Evolutionary conservation across 2,113 vertebrate genomes (phyloP), one percentile per base, ranked within the genome.

Genomic region (Xerus inauris): DNA sequence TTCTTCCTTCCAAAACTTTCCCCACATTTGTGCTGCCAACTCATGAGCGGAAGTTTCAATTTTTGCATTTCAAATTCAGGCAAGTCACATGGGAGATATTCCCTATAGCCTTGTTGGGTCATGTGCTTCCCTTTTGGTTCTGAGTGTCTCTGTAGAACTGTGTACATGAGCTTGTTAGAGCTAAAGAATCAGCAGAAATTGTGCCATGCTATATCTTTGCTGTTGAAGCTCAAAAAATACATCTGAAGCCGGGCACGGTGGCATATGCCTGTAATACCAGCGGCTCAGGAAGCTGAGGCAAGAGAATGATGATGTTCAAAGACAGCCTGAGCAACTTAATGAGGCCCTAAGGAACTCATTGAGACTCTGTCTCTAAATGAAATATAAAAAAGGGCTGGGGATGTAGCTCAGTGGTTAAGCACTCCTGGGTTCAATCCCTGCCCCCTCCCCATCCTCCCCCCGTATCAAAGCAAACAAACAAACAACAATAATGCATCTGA

Each of bases 1-100:
- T 71, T 57, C 64, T 59, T 98, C 97, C 97, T 96, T 93, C 95
- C 73, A 73, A 98, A 97, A 96, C 80, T 93, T 98, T 98, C 96
- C 97, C 95, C 59, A 89, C 80, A 91, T 3, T 85, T 94, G 73
- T 96, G 62, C 47, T 96, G 97, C 97, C 98, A 98, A 0, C 93
- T 97, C 73, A 81, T 91, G 79, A 96, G 97, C 72, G 95, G 47
- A 76, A 96, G 64, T 77, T 97, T 97, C 95, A 75, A 0, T 95
- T 97, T 97, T 96, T 91, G 69, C 82, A 89, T 84, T 38, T 82
- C 92, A 94, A 65, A 94, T 67, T 65, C 65, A 82, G 72, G 47
- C 22, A 65, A 75, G 73, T 88, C 64, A 82, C 32, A 45, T 62
- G 81, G 67, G 82, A 49, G 3, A 64, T 57, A 65, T 87, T 95